Base-by-base conservation (phyloP, 1,140 invertebrate genomes). In the Polyergus mexicanus region DNA sequence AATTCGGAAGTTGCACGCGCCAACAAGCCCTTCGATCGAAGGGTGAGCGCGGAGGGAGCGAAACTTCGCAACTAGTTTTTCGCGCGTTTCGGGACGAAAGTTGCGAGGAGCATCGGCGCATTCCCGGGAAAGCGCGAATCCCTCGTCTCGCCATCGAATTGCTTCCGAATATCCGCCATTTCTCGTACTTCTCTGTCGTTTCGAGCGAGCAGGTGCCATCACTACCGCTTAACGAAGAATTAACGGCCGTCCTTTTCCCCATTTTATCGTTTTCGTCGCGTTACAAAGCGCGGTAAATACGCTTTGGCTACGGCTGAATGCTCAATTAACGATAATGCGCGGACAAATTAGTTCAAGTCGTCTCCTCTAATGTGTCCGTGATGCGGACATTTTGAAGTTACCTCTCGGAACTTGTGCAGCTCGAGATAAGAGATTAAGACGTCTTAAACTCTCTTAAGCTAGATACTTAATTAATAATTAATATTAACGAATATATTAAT, bases 51-150 rank as follows among this genome's bases (percentile, higher is more conserved):
- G 47, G 68, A 62, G 38, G 56, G 56, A 6, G 62, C 38, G 32
- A 58, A 69, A 89, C 47, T 86, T 89, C 16, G 84, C 88, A 86
- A 89, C 72, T 89, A 78, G 72, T 89, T 89, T 89, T 68, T 84
- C 86, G 69, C 56, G 35, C 38, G 51, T 54, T 16, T 51, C 54
- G 22, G 35, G 44, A 44, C 47, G 71, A 44, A 86, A 89, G 63
- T 89, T 88, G 19, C 44, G 13, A 80, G 56, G 86, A 63, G 68
- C 28, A 35, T 72, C 68, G 32, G 44, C 22, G 32, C 19, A 71
- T 85, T 68, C 63, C 44, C 75, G 32, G 32, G 35, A 54, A 60
- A 66, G 41, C 83, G 44, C 60, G 66, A 78, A 56, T 74, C 28
- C 56, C 65, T 75, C 28, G 35, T 32, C 38, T 83, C 47, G 32